These are phyloP conservation scores for Pantherophis alleghaniensis DNA, from an alignment of 2,797 vertebrate genomes.

Conservation along the genomic window DNA sequence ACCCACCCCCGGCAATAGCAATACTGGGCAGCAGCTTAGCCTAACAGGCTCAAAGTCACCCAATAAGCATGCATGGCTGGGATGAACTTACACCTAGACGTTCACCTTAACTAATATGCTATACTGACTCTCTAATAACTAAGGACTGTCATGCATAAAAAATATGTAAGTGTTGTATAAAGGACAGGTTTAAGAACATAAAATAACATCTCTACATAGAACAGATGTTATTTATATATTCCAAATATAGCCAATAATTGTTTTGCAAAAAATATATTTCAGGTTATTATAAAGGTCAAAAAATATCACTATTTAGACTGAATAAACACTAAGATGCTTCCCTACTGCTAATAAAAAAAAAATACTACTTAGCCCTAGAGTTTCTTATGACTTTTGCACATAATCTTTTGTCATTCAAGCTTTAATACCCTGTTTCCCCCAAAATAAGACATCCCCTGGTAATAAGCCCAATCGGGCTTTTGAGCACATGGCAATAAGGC, in stretches of 20 bases:
- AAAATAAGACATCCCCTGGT: no score
- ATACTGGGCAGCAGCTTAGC: neutral
- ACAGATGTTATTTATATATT: neutral
- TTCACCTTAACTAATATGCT: neutral
- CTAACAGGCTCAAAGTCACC: neutral
- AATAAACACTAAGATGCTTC: neutral
- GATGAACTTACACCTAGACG: neutral
- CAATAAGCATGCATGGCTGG: neutral
- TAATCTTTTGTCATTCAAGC: neutral
- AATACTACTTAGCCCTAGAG: neutral
- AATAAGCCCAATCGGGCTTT: no score
- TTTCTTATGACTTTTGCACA: neutral
- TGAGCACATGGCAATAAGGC: no score
- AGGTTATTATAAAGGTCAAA: neutral
- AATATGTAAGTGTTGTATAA: neutral
- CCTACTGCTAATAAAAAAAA: neutral
- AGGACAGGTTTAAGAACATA: neutral
- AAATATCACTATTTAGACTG: neutral
- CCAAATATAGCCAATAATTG: neutral
- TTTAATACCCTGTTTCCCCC: neutral
- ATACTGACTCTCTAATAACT: neutral
- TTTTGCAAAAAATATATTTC: neutral
- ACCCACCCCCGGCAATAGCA: neutral
- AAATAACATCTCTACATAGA: neutral
- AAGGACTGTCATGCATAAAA: neutral